Evolutionary conservation across 2,888 invertebrate genomes (phyloP), one percentile per base, ranked within the genome.

Genomic region (Platynereis dumerilii): DNA sequence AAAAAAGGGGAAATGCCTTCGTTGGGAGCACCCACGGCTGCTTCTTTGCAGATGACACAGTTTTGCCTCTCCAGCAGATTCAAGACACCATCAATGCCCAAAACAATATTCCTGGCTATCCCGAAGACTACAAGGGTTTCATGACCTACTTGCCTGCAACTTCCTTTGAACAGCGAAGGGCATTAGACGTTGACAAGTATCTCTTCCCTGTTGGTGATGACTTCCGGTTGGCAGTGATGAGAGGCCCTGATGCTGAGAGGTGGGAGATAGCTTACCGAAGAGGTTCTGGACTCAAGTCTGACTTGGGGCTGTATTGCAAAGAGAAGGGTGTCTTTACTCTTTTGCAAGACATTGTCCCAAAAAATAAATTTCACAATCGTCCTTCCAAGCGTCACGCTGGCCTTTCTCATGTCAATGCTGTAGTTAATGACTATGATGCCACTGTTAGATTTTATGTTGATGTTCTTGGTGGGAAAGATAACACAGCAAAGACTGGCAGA

Each of bases 21-120:
- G 22, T 48, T 5, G n/a, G 10, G 17, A 20, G 22, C 22, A 22
- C 20, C 20, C 48, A 48, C 17, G 48, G n/a, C 5, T 5, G 7
- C n/a, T 12, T 48, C 5, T 12, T 22, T 5, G 48, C 48, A 20
- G 22, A 48, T 20, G 22, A n/a, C n/a, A 3, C 5, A 20, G 48
- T 48, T 48, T 5, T 48, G 3, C 10, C 48, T n/a, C 48, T 48
- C n/a, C 48, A 48, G 22, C 48, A 48, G 48, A 48, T 48, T 22
- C 7, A 48, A n/a, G 48, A 48, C 48, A 34, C 12, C 34, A 34
- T 34, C 22, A 3, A 34, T 5, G 12, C 7, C 5, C 34, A 34
- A 34, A 34, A 34, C 34, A 12, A 34, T 7, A 34, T 34, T 7
- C 34, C 34, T 7, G 34, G 34, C 34, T 34, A 34, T 34, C 34